Conservation (phyloP, 1,140 invertebrate genomes). For the Scaptodrosophila lebanonensis region DNA sequence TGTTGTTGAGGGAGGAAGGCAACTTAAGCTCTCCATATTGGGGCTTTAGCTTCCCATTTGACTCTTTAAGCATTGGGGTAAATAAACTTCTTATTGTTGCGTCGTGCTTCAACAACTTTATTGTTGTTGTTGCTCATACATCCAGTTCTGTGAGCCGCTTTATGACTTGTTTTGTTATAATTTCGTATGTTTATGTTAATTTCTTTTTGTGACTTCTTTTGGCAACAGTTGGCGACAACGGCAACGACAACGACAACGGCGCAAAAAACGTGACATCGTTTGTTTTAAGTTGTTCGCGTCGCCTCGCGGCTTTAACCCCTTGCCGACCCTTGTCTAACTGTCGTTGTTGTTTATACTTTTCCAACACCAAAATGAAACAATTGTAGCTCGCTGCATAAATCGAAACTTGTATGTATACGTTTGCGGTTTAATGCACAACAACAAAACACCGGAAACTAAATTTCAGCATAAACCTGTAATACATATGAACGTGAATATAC, state of each 20-base stretch:
- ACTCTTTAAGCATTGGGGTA: conserved; percentile 14
- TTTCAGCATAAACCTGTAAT: too few relatives aligned
- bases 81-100: conserved; percentile 46
- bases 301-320: conserved; percentile 39
- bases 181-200: conserved; percentile 49
- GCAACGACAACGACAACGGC: too few relatives aligned
- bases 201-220: conserved; percentile 9
- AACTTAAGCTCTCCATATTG: conserved; percentile 7
- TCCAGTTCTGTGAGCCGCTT: not conserved
- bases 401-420: not conserved
- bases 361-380: conserved; percentile 30
- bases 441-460: conserved; percentile 22
- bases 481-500: too few relatives aligned
- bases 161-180: conserved; percentile 43
- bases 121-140: conserved; percentile 3
- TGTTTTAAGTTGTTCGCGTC: conserved; percentile 12
- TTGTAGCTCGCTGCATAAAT: conserved; percentile 16
- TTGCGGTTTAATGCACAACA: not conserved
- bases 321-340: conserved; percentile 32
- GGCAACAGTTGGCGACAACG: not conserved
- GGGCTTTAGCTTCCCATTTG: conserved; percentile 16
- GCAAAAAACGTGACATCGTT: conserved; percentile 34
- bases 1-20: conserved; percentile 1
- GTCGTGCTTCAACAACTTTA: conserved; percentile 2
- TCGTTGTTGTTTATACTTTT: conserved; percentile 35